A percentile compares a stretch with the other conserved stretches of the same genome.
phyloP scores from a whole-genome alignment of 2,113 vertebrate genomes.

The Ceratotherium simum region DNA sequence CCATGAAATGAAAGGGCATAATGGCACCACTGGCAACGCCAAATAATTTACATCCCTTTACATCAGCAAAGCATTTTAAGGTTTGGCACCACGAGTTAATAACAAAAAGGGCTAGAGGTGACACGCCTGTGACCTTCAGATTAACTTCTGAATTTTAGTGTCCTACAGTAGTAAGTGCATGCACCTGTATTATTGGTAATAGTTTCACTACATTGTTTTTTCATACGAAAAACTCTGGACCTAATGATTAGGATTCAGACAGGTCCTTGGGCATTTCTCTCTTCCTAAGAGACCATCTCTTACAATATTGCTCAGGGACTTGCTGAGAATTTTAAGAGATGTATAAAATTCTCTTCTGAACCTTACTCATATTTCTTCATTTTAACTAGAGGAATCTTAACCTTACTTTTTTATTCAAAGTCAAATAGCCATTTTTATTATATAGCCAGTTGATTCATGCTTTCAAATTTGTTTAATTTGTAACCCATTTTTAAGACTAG shows the following conservation, averaged over 20 bases:
- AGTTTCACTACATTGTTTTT: background rate
- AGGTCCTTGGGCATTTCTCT: constrained; percentile 58
- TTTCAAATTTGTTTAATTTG: background rate
- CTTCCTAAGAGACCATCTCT: constrained; percentile 34
- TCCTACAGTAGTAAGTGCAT: constrained; percentile 3
- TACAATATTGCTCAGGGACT: background rate
- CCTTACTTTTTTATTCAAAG: background rate
- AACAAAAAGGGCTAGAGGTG: constrained; percentile 75
- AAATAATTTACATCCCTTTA: constrained; percentile 83
- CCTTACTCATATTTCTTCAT: background rate
- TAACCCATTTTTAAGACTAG: background rate
- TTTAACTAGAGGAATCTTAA: background rate
- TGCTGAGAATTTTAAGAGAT: background rate
- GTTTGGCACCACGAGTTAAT: constrained; percentile 69
- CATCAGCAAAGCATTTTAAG: constrained; percentile 72
- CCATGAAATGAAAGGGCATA: constrained; percentile 67
- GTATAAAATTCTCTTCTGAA: background rate
- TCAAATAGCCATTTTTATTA: background rate
- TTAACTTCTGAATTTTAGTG: constrained; percentile 46
- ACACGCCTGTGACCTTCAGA: constrained; percentile 72
- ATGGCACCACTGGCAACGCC: constrained; percentile 70
- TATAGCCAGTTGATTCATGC: background rate
- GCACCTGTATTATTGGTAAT: background rate
- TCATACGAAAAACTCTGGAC: background rate
- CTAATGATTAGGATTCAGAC: background rate